phyloP scores from a whole-genome alignment of 2,113 vertebrate species.

The Oreochromis tanganicae region DNA sequence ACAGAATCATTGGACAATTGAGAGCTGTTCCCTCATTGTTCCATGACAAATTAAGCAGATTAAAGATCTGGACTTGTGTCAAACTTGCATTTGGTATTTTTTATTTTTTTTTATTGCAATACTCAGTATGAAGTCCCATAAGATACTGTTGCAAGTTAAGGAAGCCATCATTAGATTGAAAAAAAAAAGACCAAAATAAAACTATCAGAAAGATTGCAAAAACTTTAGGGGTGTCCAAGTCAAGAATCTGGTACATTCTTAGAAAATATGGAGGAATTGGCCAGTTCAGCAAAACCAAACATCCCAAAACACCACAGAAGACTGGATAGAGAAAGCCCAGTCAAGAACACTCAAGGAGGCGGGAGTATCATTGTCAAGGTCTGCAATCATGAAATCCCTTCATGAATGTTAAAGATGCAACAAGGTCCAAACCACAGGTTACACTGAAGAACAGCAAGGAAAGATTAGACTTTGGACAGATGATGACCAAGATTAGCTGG shows the following conservation, averaged over 20 bases:
- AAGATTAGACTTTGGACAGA: background rate
- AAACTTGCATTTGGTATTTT: background rate
- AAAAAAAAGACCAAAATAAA: background rate
- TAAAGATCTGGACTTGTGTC: background rate
- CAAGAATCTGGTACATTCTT: background rate
- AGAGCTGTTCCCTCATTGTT: background rate
- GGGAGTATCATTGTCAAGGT: background rate
- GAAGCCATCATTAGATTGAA: rapidly evolving
- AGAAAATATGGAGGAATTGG: background rate
- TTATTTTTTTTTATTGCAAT: background rate
- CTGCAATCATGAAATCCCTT: rapidly evolving
- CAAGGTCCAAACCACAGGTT: background rate
- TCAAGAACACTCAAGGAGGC: background rate
- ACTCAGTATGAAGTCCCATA: background rate
- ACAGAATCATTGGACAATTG: background rate
- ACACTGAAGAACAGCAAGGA: background rate
- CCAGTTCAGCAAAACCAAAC: background rate
- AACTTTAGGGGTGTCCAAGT: rapidly evolving
- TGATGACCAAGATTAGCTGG: background rate
- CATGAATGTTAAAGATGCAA: background rate
- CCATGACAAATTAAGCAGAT: background rate
- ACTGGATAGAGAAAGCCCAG: background rate
- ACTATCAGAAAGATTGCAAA: background rate
- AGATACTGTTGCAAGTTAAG: background rate
- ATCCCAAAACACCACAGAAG: background rate